Percentiles rank a stretch among this genome's conserved stretches.
These are phyloP conservation scores for Leuctra nigra DNA, from an alignment of 2,888 invertebrate species.

Conservation along the genomic window DNA sequence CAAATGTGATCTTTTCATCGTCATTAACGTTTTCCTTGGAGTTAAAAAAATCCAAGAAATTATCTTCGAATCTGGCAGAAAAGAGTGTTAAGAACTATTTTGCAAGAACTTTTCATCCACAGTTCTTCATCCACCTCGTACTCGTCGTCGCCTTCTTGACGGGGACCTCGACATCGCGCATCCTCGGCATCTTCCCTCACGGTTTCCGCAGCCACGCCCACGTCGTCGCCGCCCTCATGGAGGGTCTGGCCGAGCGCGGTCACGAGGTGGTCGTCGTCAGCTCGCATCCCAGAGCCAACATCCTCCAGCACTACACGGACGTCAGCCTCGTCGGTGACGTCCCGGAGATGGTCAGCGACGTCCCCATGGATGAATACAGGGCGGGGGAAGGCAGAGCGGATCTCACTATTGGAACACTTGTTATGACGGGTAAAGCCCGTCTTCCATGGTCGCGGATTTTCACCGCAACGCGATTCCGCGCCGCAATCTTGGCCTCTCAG, in stretches of 20 bases:
- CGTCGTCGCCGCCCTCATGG: constrained; percentile 19
- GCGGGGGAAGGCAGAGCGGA: background rate
- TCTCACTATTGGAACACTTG: background rate
- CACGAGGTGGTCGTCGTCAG: constrained; percentile 24
- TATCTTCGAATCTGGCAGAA: too few species aligned
- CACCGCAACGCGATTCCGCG: too few species aligned
- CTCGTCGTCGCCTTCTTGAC: too few species aligned
- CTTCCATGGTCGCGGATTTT: too few species aligned
- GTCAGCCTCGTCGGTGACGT: constrained; percentile 44
- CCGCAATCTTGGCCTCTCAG: too few species aligned
- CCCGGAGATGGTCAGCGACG: background rate
- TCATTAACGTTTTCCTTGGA: too few species aligned
- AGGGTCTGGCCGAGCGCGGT: constrained; percentile 19
- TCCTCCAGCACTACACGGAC: constrained; percentile 12
- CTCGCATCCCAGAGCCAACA: constrained; percentile 10
- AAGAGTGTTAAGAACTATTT: too few species aligned
- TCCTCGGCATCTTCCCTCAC: constrained; percentile 23
- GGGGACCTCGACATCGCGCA: constrained; percentile 5
- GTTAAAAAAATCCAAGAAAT: background rate
- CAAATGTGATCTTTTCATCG: too few species aligned
- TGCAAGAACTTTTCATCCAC: too few species aligned
- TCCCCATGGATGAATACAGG: background rate
- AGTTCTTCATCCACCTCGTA: too few species aligned
- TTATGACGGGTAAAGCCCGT: background rate
- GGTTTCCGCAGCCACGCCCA: constrained; percentile 20